Base-by-base conservation (phyloP, 2,797 vertebrate species). In the Balearica regulorum region DNA sequence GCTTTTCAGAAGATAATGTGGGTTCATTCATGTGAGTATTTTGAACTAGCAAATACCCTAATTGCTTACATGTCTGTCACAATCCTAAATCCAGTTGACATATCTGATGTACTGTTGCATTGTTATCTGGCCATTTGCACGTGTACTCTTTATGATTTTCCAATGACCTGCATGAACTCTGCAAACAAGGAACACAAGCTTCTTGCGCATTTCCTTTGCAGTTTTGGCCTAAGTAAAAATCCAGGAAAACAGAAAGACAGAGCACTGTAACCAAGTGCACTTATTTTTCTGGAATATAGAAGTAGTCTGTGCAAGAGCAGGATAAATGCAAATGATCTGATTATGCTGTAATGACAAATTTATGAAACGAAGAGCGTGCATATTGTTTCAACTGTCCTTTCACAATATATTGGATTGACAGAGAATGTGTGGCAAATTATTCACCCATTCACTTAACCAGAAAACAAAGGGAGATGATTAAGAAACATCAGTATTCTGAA, bases 1-100 rank as follows among this genome's bases (percentile, higher is more conserved):
- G 89, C 96, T 96, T 95, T 97, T 96, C 94, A 96, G 93, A 91
- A 96, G 92, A 96, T 91, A 96, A 96, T 95, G 84, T 21, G 87
- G 57, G 93, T 96, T 96, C 96, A 97, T 96, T 96, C 89, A 94
- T 96, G 89, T 86, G 91, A 94, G 82, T 68, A 92, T 97, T 96
- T 94, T 96, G 95, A 92, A 96, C 89, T 49, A 93, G 94, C 79
- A 96, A 95, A 96, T 97, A 94, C 84, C 89, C 87, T 94, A 95
- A 97, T 93, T 95, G 89, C 93, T 85, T 90, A 91, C 87, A 86
- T 41, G 87, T 54, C 94, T 91, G 84, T 93, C 91, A 86, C n/a
- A 91, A 93, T 91, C 79, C 89, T 86, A 90, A 94, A 93, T 90
- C 72, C 76, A 49, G 72, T 79, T 90, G 85, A 94, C 79, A 75